Percentiles rank a stretch among this genome's conserved stretches.
phyloP scores from a whole-genome alignment of 2,113 vertebrate species.

The Phoxinus phoxinus region DNA sequence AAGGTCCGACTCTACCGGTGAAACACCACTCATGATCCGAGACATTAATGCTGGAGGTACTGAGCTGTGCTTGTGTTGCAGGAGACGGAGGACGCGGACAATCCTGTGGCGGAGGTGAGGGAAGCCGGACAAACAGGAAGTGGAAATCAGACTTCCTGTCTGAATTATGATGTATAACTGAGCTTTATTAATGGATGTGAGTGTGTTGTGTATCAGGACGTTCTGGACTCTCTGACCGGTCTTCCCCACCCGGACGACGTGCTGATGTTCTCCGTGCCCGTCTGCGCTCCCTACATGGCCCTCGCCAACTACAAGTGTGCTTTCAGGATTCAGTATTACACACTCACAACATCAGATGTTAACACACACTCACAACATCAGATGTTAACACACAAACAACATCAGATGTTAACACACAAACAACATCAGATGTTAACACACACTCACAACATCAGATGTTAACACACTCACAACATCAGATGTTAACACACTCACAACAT shows the following conservation, averaged over 20 bases:
- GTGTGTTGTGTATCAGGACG: constrained; percentile 63
- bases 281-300: constrained; percentile 92
- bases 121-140: background rate
- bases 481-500: no score
- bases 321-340: background rate
- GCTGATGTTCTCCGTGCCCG: constrained; percentile 89
- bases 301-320: constrained; percentile 91
- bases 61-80: constrained; percentile 55
- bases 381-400: no score
- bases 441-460: no score
- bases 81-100: constrained; percentile 87
- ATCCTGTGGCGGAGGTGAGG: constrained; percentile 85
- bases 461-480: no score
- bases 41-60: background rate
- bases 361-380: no score
- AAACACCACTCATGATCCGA: no score
- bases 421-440: no score
- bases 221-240: constrained; percentile 90
- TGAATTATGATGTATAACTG: no score
- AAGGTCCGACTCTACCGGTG: constrained; percentile 70
- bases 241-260: constrained; percentile 90
- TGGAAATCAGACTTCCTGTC: no score
- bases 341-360: background rate
- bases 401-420: no score
- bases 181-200: background rate